phyloP scores from a whole-genome alignment of 2,113 vertebrate species.

The Eulemur macaco region DNA sequence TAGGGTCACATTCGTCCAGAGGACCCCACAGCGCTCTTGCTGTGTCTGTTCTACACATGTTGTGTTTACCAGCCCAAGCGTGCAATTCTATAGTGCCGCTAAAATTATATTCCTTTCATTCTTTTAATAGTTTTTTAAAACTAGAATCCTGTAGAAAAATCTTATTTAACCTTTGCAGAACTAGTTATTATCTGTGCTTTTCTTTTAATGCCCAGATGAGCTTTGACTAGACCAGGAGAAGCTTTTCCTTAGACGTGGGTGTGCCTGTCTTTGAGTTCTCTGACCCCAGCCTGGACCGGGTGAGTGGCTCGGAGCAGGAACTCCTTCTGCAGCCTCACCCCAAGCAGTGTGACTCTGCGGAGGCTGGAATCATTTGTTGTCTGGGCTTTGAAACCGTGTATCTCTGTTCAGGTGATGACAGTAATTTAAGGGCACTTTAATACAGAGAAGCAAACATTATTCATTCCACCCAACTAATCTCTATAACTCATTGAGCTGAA shows the following conservation, averaged over 20 bases:
- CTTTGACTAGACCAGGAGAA: not conserved
- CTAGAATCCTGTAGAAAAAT: not conserved
- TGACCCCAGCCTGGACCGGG: not conserved
- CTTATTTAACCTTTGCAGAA: not conserved
- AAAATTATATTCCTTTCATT: not conserved
- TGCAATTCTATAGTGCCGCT: no score
- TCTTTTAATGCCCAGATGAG: not conserved
- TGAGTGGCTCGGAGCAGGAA: fast-evolving
- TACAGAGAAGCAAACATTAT: no score
- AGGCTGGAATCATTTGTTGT: not conserved
- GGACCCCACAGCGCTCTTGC: not conserved
- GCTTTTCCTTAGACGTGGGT: fast-evolving
- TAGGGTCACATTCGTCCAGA: fast-evolving
- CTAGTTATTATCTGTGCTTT: not conserved
- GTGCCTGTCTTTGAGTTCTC: not conserved
- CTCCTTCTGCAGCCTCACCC: not conserved
- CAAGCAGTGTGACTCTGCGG: not conserved
- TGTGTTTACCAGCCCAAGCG: not conserved
- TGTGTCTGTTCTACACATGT: not conserved
- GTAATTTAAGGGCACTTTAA: not conserved
- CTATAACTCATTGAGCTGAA: not conserved
- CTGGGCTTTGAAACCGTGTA: not conserved
- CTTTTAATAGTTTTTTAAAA: not conserved
- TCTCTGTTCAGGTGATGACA: not conserved
- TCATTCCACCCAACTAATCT: not conserved